phyloP scores from a whole-genome alignment of 2,797 vertebrate species.

The Macroramphosus scolopax region DNA sequence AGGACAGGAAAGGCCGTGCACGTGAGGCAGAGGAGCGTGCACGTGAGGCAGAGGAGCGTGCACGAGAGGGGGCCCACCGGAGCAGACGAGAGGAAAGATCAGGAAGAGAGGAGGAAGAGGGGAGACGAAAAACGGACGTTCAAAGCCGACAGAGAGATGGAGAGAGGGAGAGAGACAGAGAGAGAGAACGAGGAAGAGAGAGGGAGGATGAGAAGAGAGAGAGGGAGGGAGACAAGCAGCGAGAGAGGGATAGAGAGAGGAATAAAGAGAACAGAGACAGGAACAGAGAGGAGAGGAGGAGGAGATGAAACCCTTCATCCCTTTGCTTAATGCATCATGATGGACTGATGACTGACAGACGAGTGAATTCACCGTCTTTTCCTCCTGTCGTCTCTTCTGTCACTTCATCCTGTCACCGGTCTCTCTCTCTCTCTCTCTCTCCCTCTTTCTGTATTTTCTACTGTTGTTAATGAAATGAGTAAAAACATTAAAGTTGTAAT shows the following conservation, averaged over 20 bases:
- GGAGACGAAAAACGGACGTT: too few species aligned
- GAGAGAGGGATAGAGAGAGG: slow-evolving; percentile 51
- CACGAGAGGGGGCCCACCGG: slow-evolving; percentile 14
- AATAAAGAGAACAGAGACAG: slow-evolving; percentile 66
- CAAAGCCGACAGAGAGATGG: slow-evolving; percentile 11
- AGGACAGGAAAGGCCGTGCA: slow-evolving; percentile 18
- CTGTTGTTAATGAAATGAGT: too few species aligned
- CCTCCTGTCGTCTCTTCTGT: too few species aligned
- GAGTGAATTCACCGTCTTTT: slow-evolving; percentile 12
- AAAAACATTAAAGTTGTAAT: too few species aligned
- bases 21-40: slow-evolving; percentile 3
- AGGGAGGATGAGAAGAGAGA: slow-evolving; percentile 6
- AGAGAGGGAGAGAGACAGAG: too few species aligned
- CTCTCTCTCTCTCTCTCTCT: too few species aligned
- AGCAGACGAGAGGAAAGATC: slow-evolving; percentile 26
- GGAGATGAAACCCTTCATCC: slow-evolving; percentile 35
- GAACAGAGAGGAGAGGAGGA: slow-evolving; percentile 60
- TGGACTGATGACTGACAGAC: slow-evolving; percentile 40
- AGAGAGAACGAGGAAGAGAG: slow-evolving; percentile 13
- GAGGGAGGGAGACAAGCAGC: slow-evolving; percentile 39
- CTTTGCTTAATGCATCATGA: slow-evolving; percentile 12
- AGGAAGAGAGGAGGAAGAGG: slow-evolving; percentile 22
- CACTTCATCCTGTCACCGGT: slow-evolving; percentile 5
- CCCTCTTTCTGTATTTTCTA: slow-evolving; percentile 44
- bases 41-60: too few species aligned